Base-by-base conservation (phyloP, 2,888 invertebrate genomes). In the Cryptocephalus primarius region DNA sequence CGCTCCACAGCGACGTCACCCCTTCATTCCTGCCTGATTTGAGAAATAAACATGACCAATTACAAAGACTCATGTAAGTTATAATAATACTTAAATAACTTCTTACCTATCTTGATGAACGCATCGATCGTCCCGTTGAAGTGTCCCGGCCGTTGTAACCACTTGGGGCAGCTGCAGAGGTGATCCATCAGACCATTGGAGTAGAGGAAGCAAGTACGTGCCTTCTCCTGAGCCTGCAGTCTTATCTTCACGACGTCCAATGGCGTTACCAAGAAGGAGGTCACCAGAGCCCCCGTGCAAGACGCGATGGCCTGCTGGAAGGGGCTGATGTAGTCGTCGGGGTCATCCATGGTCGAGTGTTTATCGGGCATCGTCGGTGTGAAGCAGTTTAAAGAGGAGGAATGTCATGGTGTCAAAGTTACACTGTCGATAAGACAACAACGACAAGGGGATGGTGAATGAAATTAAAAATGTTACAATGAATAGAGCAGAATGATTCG, bases 181-280 rank as follows among this genome's bases (percentile, higher is more conserved):
- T 97, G 96, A 70, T 99, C 99, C 96, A 97, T 97, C 9, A 99
- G 74, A 1, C 99, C 97, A 76, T 99, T 99, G 67, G 94, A 94
- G 69, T 94, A 97, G 8, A 97, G 72, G 67, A 91, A 97, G 70
- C 96, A 95, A 55, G 90, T 87, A 8, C 84, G 83, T 9, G 85
- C 82, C 60, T 89, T 91, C 62, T 36, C 12, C 12, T 99, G 97
- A 2, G 91, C 84, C 73, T 99, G 99, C 39, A 99, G 75, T 43
- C 99, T 80, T 52, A 96, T 94, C 76, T 99, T 99, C 1, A 99
- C 89, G n/a, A 99, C 99, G 75, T 99, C 99, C 56, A 99, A 73
- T 0, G 99, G 99, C 1, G 99, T 99, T 74, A 97, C 95, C 94
- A 69, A 33, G 75, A 78, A 39, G 40, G 93, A 92, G 62, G 94